Conservation (phyloP, 2,888 invertebrate species). For the Spilosoma lubricipeda region DNA sequence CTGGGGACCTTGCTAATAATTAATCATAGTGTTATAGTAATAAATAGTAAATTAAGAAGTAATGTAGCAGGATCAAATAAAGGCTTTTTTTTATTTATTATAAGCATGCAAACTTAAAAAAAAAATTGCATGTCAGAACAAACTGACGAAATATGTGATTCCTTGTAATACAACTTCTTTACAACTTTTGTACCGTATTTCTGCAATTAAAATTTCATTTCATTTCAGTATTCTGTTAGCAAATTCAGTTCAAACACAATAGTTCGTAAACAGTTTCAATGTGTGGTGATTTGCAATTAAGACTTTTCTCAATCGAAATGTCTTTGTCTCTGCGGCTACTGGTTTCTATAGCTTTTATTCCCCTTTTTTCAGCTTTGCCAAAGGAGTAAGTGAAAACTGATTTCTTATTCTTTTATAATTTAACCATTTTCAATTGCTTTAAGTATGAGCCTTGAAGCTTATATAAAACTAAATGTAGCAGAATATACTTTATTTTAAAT, state of each 20-base stretch:
- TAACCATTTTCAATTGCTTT: conserved; percentile 8
- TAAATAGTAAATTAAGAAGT: no score
- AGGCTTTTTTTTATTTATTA: no score
- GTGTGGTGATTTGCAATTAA: conserved; percentile 19
- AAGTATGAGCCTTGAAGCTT: conserved; percentile 3
- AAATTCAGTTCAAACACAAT: conserved; percentile 15
- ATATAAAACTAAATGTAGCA: background rate
- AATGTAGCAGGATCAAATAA: no score
- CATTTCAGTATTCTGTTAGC: no score
- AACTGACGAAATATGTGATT: no score
- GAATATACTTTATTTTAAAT: conserved; percentile 4
- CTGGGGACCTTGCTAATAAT: no score
- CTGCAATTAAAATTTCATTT: no score
- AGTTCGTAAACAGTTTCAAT: conserved; percentile 18
- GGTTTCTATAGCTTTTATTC: conserved; percentile 16
- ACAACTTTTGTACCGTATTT: no score
- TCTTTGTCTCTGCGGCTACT: conserved; percentile 18
- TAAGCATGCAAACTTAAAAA: no score
- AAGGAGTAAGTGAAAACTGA: conserved; percentile 12
- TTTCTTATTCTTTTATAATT: conserved; percentile 21
- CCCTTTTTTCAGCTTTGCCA: conserved; percentile 14
- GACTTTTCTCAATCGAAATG: conserved; percentile 22
- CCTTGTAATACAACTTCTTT: no score
- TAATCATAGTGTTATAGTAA: no score
- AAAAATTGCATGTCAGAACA: no score